Conservation (phyloP, 1,140 invertebrate species). For the Brachionus koreanus region DNA sequence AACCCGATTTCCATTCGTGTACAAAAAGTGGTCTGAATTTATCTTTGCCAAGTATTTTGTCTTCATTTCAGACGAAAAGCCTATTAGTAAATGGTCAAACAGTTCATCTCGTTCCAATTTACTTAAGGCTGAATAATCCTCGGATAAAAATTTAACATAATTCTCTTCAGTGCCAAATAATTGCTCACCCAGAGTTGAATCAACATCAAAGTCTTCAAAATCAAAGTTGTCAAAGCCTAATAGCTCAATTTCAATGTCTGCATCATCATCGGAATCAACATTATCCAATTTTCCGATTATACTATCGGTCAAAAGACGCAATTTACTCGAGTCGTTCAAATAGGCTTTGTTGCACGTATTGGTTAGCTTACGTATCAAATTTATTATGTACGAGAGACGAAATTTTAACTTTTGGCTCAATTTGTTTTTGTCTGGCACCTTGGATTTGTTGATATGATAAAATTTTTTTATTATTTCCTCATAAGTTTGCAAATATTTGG, state of each 20-base stretch:
- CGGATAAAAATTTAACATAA: neutral
- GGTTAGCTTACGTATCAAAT: neutral
- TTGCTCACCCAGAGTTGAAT: neutral
- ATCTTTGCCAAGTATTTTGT: neutral
- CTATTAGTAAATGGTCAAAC: neutral
- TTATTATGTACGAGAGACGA: neutral
- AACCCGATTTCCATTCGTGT: neutral
- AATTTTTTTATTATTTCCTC: neutral
- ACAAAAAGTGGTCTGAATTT: neutral
- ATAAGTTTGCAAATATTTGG: neutral
- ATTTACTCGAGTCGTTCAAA: neutral
- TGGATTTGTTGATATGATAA: neutral
- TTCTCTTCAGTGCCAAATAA: neutral
- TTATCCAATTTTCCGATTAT: neutral
- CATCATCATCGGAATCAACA: neutral
- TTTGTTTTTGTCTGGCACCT: neutral
- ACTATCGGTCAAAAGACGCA: neutral
- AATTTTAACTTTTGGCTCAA: neutral
- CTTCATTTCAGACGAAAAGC: neutral
- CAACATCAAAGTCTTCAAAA: slow-evolving; percentile 9
- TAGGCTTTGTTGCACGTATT: slow-evolving; percentile 17
- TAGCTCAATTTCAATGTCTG: neutral
- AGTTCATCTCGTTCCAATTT: neutral
- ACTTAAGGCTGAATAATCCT: neutral
- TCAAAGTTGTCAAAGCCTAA: slow-evolving; percentile 12